Evolutionary conservation across 2,113 vertebrate species (phyloP), one percentile per base, ranked within the genome.

Genomic region (Caranx melampygus): DNA sequence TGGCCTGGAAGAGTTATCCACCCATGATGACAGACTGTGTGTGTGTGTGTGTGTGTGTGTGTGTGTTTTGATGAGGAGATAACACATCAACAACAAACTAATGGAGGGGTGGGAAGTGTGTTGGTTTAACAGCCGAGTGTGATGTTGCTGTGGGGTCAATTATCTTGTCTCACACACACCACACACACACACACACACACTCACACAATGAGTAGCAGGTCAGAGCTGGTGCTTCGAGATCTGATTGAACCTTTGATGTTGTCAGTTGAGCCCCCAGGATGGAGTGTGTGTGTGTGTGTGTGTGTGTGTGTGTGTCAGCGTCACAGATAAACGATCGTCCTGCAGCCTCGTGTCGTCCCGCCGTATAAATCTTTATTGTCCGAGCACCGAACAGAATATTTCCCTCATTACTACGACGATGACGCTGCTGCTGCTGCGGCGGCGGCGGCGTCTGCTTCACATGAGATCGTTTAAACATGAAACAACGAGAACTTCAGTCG

Each of bases 171-270:
- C 54, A 42, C 40, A 42, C 45, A 40, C 20, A 10, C 14, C 62
- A 15, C 68, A 73, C 52, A 66, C 73, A 70, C 58, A 60, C 52
- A 64, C 74, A 68, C 60, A 73, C 61, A 55, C 75, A 70, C 64
- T 65, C 77, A 57, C 73, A 45, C 34, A 8, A 6, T 12, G 58
- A 31, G 47, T 40, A 75, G 77, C 84, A 76, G 84, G 78, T 89
- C 68, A 58, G 47, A 73, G 58, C 72, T 70, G 73, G 74, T 84
- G 83, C 60, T 58, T 71, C 11, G 5, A 15, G 58, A 72, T 67
- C 49, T 37, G 72, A 80, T 74, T 66, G 52, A 68, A 81, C 42
- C 55, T 74, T 72, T 78, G 70, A 81, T 86, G 78, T 68, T 88
- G 65, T 70, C 59, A 54, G 16, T 52, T 3, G 57, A 77, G 77